phyloP scores from a whole-genome alignment of 1,140 invertebrate species.

The Riptortus pedestris region DNA sequence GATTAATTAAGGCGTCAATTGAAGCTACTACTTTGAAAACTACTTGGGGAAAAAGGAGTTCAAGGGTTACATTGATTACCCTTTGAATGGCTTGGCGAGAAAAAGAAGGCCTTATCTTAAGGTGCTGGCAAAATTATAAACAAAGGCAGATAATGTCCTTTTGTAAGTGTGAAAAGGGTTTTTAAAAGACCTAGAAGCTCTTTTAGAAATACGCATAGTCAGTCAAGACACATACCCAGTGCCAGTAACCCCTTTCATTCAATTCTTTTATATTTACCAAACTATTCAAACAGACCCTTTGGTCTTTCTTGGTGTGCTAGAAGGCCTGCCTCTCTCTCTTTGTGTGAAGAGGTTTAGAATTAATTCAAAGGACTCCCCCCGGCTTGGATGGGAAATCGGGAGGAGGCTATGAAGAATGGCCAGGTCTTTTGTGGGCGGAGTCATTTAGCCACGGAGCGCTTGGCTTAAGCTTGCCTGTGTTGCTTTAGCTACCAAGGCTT shows the following conservation, averaged over 20 bases:
- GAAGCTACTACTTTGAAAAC: too few relatives aligned
- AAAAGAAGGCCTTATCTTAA: too few relatives aligned
- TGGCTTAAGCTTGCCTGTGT: background rate
- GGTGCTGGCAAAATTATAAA: background rate
- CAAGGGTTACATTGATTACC: too few relatives aligned
- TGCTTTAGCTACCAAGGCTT: background rate
- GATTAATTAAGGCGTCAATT: too few relatives aligned
- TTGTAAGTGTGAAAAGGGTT: slow-evolving; percentile 7
- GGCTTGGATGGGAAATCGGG: slow-evolving; percentile 5
- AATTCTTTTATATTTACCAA: slow-evolving; percentile 18
- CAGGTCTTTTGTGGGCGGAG: slow-evolving; percentile 15
- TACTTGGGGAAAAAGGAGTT: too few relatives aligned
- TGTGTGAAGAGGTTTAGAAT: slow-evolving; percentile 17
- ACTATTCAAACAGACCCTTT: slow-evolving; percentile 1
- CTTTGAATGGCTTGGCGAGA: too few relatives aligned
- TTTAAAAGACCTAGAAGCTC: slow-evolving; percentile 1
- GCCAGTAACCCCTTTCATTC: background rate
- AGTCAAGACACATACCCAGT: slow-evolving; percentile 4
- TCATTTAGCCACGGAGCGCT: slow-evolving; percentile 12
- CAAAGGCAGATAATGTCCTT: background rate
- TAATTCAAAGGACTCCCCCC: slow-evolving; percentile 9
- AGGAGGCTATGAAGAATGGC: slow-evolving; percentile 9
- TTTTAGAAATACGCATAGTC: slow-evolving; percentile 8
- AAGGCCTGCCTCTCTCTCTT: background rate
- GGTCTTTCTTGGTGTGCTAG: background rate